phyloP scores from a whole-genome alignment of 2,797 vertebrate species.

The Crocodylus rhombifer region DNA sequence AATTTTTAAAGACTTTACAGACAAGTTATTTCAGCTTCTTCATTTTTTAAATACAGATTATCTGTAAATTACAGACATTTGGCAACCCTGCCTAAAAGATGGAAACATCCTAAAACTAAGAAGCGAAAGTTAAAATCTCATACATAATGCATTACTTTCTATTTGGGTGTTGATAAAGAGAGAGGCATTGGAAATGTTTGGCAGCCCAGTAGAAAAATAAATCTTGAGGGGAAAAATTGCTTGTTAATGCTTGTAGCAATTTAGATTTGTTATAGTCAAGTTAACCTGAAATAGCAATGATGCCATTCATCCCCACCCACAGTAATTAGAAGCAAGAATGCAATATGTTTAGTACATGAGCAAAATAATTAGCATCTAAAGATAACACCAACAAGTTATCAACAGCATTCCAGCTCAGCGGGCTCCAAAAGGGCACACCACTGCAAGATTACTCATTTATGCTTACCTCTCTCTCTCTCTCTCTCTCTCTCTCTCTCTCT shows the following conservation, averaged over 20 bases:
- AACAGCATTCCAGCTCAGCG: constrained; percentile 33
- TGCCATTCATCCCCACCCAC: background rate
- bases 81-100: no score
- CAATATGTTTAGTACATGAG: background rate
- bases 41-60: no score
- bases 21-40: no score
- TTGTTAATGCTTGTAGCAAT: background rate
- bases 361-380: constrained; percentile 22
- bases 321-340: background rate
- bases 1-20: no score
- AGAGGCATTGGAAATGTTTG: background rate
- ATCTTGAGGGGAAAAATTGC: background rate
- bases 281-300: background rate
- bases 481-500: background rate
- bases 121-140: background rate
- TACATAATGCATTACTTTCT: background rate
- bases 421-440: background rate
- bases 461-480: background rate
- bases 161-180: background rate
- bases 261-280: background rate
- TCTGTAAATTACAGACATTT: no score
- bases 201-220: background rate
- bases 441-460: constrained; percentile 23
- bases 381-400: background rate
- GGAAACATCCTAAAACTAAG: background rate